These are phyloP conservation scores for Colossoma macropomum DNA, from an alignment of 2,113 vertebrate species.

Conservation along the genomic window DNA sequence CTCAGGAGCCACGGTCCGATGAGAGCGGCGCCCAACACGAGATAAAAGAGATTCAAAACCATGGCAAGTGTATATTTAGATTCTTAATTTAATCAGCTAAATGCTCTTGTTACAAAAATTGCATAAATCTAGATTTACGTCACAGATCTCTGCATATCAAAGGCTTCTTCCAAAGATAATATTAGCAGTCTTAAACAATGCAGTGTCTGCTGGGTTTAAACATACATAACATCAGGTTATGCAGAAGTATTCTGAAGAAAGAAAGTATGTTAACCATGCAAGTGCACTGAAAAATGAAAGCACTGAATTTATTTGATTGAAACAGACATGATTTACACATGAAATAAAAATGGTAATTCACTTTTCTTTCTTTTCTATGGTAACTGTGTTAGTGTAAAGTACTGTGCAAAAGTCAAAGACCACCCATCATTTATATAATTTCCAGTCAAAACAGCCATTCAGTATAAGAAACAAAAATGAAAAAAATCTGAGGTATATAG, in stretches of 20 bases:
- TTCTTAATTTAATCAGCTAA: slow-evolving; percentile 71
- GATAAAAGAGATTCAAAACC: slow-evolving; percentile 64
- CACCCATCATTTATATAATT: too few relatives aligned
- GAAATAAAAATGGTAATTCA: too few relatives aligned
- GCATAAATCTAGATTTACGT: slow-evolving; percentile 61
- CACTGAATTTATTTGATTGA: neutral
- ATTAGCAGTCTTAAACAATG: slow-evolving; percentile 44
- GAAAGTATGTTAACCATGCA: neutral
- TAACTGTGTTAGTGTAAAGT: too few relatives aligned
- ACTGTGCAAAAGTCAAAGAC: too few relatives aligned
- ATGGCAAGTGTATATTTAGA: slow-evolving; percentile 66
- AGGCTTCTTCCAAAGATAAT: slow-evolving; percentile 65
- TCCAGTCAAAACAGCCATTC: too few relatives aligned
- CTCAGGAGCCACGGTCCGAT: slow-evolving; percentile 62
- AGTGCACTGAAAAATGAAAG: neutral
- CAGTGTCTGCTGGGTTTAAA: slow-evolving; percentile 63
- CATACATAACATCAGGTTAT: slow-evolving; percentile 51
- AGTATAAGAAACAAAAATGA: too few relatives aligned
- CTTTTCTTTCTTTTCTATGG: too few relatives aligned
- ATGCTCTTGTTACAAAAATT: slow-evolving; percentile 55
- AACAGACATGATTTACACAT: neutral
- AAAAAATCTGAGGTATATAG: too few relatives aligned
- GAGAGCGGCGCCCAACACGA: slow-evolving; percentile 49
- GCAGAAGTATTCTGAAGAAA: slow-evolving; percentile 57
- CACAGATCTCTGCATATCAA: slow-evolving; percentile 74